Evolutionary conservation across 2,888 invertebrate species (phyloP).

Genomic region (Athalia circularis): DNA sequence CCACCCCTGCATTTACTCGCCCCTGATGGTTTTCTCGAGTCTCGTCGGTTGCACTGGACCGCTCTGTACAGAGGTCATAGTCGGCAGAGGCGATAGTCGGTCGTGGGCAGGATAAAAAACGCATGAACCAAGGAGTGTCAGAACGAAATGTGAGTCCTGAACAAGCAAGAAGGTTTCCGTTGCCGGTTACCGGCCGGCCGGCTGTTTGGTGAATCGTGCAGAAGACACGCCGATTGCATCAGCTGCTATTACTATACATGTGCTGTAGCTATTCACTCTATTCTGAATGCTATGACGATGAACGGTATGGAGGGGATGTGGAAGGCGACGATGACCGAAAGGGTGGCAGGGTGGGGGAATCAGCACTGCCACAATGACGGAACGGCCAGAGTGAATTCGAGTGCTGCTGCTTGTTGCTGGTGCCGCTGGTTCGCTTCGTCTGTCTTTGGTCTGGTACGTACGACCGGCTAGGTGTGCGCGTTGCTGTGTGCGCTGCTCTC

Average conservation of each 20-base stretch:
- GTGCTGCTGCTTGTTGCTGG: conserved; percentile 18
- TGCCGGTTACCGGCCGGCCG: conserved; percentile 41
- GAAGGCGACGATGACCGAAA: conserved; percentile 6
- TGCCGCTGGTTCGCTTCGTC: conserved; percentile 33
- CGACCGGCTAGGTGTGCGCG: conserved; percentile 45
- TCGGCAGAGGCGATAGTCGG: background rate
- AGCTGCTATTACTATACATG: too few species aligned
- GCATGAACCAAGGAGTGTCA: too few species aligned
- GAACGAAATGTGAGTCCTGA: conserved; percentile 11
- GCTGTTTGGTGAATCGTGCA: background rate
- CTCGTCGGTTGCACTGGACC: too few species aligned
- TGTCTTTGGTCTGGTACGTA: conserved; percentile 20
- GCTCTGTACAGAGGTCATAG: too few species aligned
- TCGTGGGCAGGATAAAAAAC: conserved; percentile 18
- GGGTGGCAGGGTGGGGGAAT: conserved; percentile 20
- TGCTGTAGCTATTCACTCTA: too few species aligned
- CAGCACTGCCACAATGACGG: conserved; percentile 30
- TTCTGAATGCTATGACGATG: background rate
- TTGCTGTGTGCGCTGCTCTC: conserved; percentile 47
- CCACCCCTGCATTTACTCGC: too few species aligned
- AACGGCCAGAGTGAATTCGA: conserved; percentile 38
- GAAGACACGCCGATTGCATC: background rate
- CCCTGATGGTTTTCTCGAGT: too few species aligned
- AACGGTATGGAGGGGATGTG: conserved; percentile 11
- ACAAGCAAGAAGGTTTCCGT: conserved; percentile 1